Conservation (phyloP, 2,888 invertebrate species). For the Caenorhabditis sp. region DNA sequence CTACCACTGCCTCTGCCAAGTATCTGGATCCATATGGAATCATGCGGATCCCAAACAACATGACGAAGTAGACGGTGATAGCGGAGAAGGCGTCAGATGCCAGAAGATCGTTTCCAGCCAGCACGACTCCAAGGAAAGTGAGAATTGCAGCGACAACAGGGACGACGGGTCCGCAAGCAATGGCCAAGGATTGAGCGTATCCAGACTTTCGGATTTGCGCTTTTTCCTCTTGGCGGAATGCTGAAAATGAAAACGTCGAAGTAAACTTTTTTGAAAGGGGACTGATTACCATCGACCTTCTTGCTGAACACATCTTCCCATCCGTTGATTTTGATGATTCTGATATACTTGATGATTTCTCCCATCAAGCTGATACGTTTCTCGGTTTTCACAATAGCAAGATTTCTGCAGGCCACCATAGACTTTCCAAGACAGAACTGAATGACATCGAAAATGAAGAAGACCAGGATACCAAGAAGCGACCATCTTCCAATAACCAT, state of each 20-base stretch:
- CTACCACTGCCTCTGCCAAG: slow-evolving; percentile 83
- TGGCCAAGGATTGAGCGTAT: slow-evolving; percentile 86
- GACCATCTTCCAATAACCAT: slow-evolving; percentile 84
- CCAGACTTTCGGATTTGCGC: slow-evolving; percentile 86
- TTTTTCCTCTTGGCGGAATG: slow-evolving; percentile 85
- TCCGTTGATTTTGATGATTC: slow-evolving; percentile 87
- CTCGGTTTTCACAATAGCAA: slow-evolving; percentile 82
- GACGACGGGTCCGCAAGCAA: slow-evolving; percentile 87
- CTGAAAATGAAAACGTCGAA: slow-evolving; percentile 83
- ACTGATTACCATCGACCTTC: slow-evolving; percentile 83
- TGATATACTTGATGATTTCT: slow-evolving; percentile 86
- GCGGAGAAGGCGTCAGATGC: slow-evolving; percentile 86
- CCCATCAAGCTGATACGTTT: slow-evolving; percentile 84
- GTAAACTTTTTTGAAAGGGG: not conserved
- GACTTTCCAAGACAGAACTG: slow-evolving; percentile 82
- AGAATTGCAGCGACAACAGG: slow-evolving; percentile 87
- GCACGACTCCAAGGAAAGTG: slow-evolving; percentile 86
- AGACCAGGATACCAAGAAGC: slow-evolving; percentile 84
- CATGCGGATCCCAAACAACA: slow-evolving; percentile 85
- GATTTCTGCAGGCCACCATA: slow-evolving; percentile 80
- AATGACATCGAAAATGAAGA: slow-evolving; percentile 83
- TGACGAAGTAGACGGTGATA: slow-evolving; percentile 84
- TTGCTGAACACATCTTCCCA: slow-evolving; percentile 87
- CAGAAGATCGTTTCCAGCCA: slow-evolving; percentile 85
- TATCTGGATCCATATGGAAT: slow-evolving; percentile 84